Conservation (phyloP, 1,140 invertebrate species). For the Mercenaria mercenaria region DNA sequence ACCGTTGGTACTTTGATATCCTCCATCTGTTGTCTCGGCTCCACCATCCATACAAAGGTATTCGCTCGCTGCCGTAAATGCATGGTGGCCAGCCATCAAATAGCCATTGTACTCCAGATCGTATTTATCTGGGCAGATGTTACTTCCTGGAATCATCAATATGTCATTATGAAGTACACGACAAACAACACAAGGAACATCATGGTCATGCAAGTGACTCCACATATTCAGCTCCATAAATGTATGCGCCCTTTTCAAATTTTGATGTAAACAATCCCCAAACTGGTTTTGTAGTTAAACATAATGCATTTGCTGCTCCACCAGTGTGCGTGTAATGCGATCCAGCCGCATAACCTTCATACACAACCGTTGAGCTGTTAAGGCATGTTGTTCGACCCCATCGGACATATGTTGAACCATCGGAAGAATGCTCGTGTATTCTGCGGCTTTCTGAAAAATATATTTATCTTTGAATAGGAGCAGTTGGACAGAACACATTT, state of each 20-base stretch:
- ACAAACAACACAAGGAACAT: constrained; percentile 72
- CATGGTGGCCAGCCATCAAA: constrained; percentile 51
- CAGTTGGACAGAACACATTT: no score
- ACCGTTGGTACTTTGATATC: constrained; percentile 25
- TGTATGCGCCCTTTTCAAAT: background rate
- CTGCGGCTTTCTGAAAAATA: no score
- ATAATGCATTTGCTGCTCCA: constrained; percentile 49
- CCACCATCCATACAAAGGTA: constrained; percentile 67
- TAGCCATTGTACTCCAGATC: constrained; percentile 65
- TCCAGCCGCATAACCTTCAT: constrained; percentile 48
- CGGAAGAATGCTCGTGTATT: background rate
- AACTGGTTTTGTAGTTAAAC: constrained; percentile 42
- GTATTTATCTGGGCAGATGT: constrained; percentile 87
- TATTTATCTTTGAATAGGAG: no score
- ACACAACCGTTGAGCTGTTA: background rate
- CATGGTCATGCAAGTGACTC: constrained; percentile 79
- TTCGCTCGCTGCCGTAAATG: background rate
- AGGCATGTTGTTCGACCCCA: constrained; percentile 48
- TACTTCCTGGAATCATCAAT: constrained; percentile 67
- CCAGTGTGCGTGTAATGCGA: constrained; percentile 43
- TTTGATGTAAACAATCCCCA: background rate
- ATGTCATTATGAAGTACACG: background rate
- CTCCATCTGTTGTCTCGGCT: constrained; percentile 41
- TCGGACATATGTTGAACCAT: constrained; percentile 14
- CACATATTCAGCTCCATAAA: constrained; percentile 72